Conservation (phyloP, 2,888 invertebrate species). For the Tillus elongatus region DNA sequence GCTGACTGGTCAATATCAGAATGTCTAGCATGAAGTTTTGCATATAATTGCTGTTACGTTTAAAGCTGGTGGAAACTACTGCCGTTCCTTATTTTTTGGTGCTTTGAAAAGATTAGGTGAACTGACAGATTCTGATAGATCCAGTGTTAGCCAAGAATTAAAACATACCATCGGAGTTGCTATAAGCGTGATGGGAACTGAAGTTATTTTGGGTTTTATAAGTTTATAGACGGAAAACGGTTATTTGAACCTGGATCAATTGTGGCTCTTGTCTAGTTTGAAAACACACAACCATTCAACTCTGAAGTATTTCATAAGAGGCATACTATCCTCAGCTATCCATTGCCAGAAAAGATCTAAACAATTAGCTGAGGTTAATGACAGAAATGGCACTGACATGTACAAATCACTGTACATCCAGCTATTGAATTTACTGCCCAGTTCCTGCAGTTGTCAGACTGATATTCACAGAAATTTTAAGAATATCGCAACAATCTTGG, state of each 20-base stretch:
- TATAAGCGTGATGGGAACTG: constrained; percentile 64
- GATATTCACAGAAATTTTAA: constrained; percentile 66
- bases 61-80: constrained; percentile 43
- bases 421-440: constrained; percentile 85
- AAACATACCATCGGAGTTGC: constrained; percentile 82
- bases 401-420: constrained; percentile 73
- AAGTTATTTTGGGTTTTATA: constrained; percentile 58
- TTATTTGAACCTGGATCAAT: constrained; percentile 60
- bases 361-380: constrained; percentile 47
- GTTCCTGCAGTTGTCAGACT: constrained; percentile 74
- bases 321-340: constrained; percentile 72
- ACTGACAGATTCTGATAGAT: constrained; percentile 61
- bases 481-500: constrained; percentile 69
- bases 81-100: constrained; percentile 41
- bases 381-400: constrained; percentile 60
- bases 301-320: constrained; percentile 67
- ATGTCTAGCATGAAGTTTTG: constrained; percentile 56
- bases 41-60: constrained; percentile 51
- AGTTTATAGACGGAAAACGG: constrained; percentile 46
- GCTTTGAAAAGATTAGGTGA: constrained; percentile 54
- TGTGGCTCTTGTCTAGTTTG: constrained; percentile 87
- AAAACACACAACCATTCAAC: constrained; percentile 74
- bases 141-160: constrained; percentile 57
- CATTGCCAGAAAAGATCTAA: constrained; percentile 58
- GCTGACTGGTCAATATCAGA: constrained; percentile 55